phyloP scores from a whole-genome alignment of 2,113 vertebrate genomes.

The Clarias macrocephalus region DNA sequence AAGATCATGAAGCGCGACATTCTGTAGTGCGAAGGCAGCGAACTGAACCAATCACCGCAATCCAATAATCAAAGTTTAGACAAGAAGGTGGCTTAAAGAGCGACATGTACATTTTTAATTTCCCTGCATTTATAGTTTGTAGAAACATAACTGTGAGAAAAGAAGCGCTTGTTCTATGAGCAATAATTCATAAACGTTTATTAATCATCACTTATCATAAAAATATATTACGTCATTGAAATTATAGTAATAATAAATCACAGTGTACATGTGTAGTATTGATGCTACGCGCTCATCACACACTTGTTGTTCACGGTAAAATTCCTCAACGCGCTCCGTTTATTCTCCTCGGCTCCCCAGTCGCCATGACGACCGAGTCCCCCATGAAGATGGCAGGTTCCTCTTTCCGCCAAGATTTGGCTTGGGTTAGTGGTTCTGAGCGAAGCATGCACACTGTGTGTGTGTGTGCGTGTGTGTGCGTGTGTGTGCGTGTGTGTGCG shows the following conservation, averaged over 20 bases:
- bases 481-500: too few relatives aligned
- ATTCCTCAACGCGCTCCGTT: conserved; percentile 61
- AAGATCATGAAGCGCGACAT: not conserved
- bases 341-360: conserved; percentile 61
- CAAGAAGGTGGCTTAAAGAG: too few relatives aligned
- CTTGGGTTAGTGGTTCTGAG: conserved; percentile 59
- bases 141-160: too few relatives aligned
- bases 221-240: not conserved
- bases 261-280: too few relatives aligned
- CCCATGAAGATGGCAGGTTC: conserved; percentile 59
- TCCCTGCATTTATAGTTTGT: not conserved
- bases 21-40: too few relatives aligned
- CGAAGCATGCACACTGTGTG: conserved; percentile 55
- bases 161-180: not conserved
- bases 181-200: not conserved
- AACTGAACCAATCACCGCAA: too few relatives aligned
- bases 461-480: not conserved
- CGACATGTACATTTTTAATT: not conserved
- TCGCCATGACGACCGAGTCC: conserved; percentile 68
- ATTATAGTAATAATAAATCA: not conserved
- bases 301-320: conserved; percentile 33
- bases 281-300: not conserved
- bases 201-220: not conserved
- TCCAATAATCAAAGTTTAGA: too few relatives aligned
- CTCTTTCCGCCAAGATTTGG: conserved; percentile 44